phyloP scores from a whole-genome alignment of 2,113 vertebrate species.

The Oreochromis tanganicae region DNA sequence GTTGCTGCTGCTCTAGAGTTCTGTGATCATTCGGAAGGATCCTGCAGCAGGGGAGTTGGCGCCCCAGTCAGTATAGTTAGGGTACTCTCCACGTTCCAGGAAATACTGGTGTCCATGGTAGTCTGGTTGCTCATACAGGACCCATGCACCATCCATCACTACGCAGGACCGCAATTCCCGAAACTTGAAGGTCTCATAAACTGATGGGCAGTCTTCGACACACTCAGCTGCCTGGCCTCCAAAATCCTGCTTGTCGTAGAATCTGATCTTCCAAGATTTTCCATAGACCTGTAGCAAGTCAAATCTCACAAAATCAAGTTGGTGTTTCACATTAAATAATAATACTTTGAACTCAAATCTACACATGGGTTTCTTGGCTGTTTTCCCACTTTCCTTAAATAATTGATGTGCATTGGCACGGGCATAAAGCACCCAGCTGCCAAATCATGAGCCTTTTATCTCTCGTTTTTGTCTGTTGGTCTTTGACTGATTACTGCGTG shows the following conservation, averaged over 20 bases:
- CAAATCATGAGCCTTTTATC: conserved; percentile 57
- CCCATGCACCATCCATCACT: conserved; percentile 58
- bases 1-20: conserved; percentile 22
- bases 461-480: conserved; percentile 45
- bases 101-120: conserved; percentile 63
- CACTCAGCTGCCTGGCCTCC: conserved; percentile 45
- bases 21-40: conserved; percentile 58
- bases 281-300: conserved; percentile 26
- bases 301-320: neutral
- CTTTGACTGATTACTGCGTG: conserved; percentile 45
- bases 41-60: conserved; percentile 44
- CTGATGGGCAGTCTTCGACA: conserved; percentile 40
- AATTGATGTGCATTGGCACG: conserved; percentile 2
- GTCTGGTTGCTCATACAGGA: conserved; percentile 54
- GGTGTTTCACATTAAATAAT: neutral
- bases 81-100: conserved; percentile 63
- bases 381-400: conserved; percentile 27
- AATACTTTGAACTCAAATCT: neutral
- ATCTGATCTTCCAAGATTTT: conserved; percentile 52
- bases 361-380: conserved; percentile 31
- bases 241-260: conserved; percentile 53
- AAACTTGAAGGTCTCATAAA: conserved; percentile 46
- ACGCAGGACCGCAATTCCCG: conserved; percentile 52
- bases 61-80: conserved; percentile 56
- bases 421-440: conserved; percentile 23